Conservation (phyloP, 2,113 vertebrate species). For the Aptenodytes patagonicus region DNA sequence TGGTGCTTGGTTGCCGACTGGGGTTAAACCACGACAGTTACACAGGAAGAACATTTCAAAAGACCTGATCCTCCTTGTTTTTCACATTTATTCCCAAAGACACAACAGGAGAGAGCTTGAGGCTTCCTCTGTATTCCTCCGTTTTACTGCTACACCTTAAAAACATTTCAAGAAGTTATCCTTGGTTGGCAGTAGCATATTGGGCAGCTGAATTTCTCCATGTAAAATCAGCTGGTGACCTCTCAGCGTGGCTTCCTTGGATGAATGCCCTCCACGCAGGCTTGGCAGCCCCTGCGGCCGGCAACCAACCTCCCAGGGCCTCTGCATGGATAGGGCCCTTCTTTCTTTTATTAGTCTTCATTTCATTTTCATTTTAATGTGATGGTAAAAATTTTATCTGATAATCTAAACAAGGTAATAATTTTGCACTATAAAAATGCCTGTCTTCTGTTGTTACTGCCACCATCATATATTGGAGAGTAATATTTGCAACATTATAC, state of each 20-base stretch:
- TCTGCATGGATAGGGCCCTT: neutral
- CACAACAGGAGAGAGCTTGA: neutral
- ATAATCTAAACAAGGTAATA: conserved; percentile 41
- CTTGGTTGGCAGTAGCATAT: neutral
- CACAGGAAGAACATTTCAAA: neutral
- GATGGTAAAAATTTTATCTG: conserved; percentile 41
- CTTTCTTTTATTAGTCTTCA: neutral
- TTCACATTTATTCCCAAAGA: neutral
- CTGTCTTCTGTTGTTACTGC: conserved; percentile 5
- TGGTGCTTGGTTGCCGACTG: too few species aligned
- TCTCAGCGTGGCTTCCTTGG: neutral
- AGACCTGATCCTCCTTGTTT: conserved; percentile 1
- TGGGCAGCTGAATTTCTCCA: neutral
- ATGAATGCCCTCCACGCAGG: neutral
- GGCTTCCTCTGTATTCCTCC: neutral
- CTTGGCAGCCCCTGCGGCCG: neutral
- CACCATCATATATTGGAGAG: neutral
- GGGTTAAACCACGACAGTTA: neutral
- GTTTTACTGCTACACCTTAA: neutral
- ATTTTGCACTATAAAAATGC: conserved; percentile 27
- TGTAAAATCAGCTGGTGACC: neutral
- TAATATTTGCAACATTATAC: conserved; percentile 12
- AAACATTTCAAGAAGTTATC: neutral
- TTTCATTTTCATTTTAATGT: conserved; percentile 33
- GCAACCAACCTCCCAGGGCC: neutral